Evolutionary conservation across 2,888 invertebrate species (phyloP).

Genomic region (Leptinotarsa juncta): DNA sequence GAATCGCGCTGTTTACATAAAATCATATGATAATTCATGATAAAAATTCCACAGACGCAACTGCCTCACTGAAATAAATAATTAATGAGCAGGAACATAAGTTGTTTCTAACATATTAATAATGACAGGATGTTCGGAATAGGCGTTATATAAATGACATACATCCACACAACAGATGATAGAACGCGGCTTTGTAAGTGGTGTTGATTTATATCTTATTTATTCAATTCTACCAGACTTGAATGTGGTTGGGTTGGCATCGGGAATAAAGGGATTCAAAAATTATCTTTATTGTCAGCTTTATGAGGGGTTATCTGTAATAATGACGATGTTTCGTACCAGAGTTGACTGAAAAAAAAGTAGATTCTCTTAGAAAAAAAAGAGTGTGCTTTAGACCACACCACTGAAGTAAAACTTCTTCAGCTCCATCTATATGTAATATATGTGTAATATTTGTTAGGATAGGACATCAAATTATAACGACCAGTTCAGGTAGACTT

Average conservation of each 20-base stretch:
- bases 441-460: no score
- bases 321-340: background rate
- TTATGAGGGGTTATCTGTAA: background rate
- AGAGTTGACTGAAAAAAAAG: background rate
- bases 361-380: no score
- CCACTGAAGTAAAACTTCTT: no score
- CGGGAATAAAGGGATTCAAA: slow-evolving; percentile 50
- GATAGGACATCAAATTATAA: no score
- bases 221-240: slow-evolving; percentile 63
- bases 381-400: no score
- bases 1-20: slow-evolving; percentile 19
- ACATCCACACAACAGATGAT: slow-evolving; percentile 63
- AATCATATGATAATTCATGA: slow-evolving; percentile 14
- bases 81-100: slow-evolving; percentile 42
- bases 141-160: slow-evolving; percentile 63
- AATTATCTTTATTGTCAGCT: background rate
- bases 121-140: slow-evolving; percentile 48
- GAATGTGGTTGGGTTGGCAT: slow-evolving; percentile 55
- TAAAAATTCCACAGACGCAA: slow-evolving; percentile 9
- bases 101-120: slow-evolving; percentile 46
- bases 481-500: no score
- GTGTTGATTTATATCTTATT: slow-evolving; percentile 64
- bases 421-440: no score
- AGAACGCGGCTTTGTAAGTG: slow-evolving; percentile 57
- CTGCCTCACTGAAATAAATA: slow-evolving; percentile 35